Percentiles rank a stretch among this genome's conserved stretches.
These are phyloP conservation scores for Rhamphomyia laevipes DNA, from an alignment of 2,888 invertebrate species.

Conservation along the genomic window DNA sequence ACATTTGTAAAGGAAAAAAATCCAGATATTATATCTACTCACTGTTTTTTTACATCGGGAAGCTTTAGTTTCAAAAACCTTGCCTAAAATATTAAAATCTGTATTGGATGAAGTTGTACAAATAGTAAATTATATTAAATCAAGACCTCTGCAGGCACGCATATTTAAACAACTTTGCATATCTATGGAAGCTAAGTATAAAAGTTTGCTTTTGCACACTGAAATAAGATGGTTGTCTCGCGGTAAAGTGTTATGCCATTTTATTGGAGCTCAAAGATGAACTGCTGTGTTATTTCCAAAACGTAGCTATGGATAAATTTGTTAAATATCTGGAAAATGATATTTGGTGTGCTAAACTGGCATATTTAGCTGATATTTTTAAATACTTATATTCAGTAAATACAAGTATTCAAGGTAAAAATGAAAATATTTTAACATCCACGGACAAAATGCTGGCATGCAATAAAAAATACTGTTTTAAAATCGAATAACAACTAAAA, in stretches of 20 bases:
- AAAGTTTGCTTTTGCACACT: neutral
- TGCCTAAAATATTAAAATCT: neutral
- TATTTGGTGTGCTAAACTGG: neutral
- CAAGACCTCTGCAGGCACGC: neutral
- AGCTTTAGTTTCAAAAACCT: constrained; percentile 11
- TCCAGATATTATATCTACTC: constrained; percentile 8
- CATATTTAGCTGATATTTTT: constrained; percentile 3
- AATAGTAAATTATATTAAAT: neutral
- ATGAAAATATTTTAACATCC: neutral
- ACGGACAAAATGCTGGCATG: neutral
- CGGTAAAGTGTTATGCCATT: neutral
- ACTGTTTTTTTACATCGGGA: constrained; percentile 8
- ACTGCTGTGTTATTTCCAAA: neutral
- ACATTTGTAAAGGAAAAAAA: constrained; percentile 7
- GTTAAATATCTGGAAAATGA: neutral
- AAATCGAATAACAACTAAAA: neutral
- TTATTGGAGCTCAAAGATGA: neutral
- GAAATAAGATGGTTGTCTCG: neutral
- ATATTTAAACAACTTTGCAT: neutral
- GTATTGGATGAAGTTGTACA: neutral
- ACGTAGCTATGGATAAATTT: neutral
- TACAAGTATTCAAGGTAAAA: constrained; percentile 3
- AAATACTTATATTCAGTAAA: constrained; percentile 3
- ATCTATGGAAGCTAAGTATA: neutral
- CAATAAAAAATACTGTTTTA: neutral